Base-by-base conservation (phyloP, 2,797 vertebrate genomes). In the Argentina silus region DNA sequence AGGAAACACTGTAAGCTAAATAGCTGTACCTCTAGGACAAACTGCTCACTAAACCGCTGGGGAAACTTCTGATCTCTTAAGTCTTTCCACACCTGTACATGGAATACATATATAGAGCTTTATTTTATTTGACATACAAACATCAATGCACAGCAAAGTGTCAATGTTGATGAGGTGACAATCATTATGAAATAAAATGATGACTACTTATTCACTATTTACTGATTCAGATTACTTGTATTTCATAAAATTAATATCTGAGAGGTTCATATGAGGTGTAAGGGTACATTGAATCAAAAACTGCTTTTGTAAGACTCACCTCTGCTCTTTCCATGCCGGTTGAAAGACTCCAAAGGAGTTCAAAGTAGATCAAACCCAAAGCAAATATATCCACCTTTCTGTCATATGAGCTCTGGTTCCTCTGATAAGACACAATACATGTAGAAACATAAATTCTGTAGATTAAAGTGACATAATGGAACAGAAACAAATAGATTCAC, bases 351-450 rank as follows among this genome's bases (percentile, higher is more conserved):
- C 93, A 94, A 64, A 94, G 71, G 15, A 94, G 87, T 78, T 93
- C 92, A 68, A 94, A 94, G 76, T 86, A 93, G 60, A 94, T 92
- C 77, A 95, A 75, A 21, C 93, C 93, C 80, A 93, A 15, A 51
- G 94, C 83, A 81, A 91, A 94, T 72, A 95, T 91, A 65, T 94
- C 93, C 77, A 94, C 93, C 76, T 93, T 93, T 27, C 65, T 75
- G 73, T 90, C 88, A 3, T 94, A 94, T 0, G 6, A 47, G 2
- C 0, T 10, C 42, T 10, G 23, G 42, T 3, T 83, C 0, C 2
- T 88, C 93, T 95, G 85, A 73, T 21, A 48, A 87, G 27, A 53
- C 70, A 73, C 2, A 5, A 80, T 7, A 78, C 3, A 23, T 14
- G 70, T 23, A 44, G 53, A 14, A 73, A 56, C 23, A 67, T 11